Evolutionary conservation across 1,140 invertebrate genomes (phyloP), one percentile per base, ranked within the genome.

Genomic region (Heliothis subflexa): DNA sequence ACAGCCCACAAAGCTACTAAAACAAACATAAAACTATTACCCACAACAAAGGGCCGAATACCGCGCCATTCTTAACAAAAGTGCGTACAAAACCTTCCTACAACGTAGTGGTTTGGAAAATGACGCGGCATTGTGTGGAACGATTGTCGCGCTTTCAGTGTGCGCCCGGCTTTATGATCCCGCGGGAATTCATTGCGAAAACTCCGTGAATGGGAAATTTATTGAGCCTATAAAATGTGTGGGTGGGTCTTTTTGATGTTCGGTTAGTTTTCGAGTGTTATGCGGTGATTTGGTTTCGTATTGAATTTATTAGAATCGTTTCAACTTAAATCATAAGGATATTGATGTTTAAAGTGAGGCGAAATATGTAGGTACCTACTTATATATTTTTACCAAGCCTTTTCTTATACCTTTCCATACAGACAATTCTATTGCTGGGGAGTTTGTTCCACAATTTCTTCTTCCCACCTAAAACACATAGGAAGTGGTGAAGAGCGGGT

Each of bases 71-170:
- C 52, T 72, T 55, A 18, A 40, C 25, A 28, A 47, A 61, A 61
- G 54, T 21, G 64, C 50, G 62, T 59, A 70, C 57, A 70, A 90
- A 86, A 86, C 82, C 66, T 62, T 89, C 85, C 89, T 81, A 84
- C 74, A 66, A 86, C 18, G 83, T 85, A 91, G 85, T 91, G 90
- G 89, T 21, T 88, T 81, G 90, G 89, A 92, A 93, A 93, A 93
- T 92, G 87, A 89, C 84, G 88, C 83, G 81, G 80, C 79, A 84
- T 78, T 70, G 78, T 74, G 80, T 80, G n/a, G n/a, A n/a, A 47
- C 83, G 84, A 87, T 87, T 84, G 80, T 55, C 76, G 68, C 76
- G 78, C 87, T 91, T 91, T 10, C 45, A 7, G 68, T 71, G 57
- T 62, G 33, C 45, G 5, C 57, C 0, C 5, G 3, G 55, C 59